phyloP scores from a whole-genome alignment of 1,140 invertebrate species.

The Hestina assimilis region DNA sequence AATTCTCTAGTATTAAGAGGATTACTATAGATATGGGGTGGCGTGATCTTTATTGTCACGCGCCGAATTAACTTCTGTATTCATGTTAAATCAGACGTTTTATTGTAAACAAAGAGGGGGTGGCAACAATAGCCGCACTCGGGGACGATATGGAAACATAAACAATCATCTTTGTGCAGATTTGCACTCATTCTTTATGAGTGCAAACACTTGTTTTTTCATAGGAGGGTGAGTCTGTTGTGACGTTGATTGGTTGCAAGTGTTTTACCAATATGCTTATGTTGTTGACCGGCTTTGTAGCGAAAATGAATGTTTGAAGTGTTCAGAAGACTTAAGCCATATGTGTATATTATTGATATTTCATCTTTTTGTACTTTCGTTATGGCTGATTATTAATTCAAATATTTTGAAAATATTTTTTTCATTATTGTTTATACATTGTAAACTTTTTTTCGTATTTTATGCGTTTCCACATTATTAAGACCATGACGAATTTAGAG shows the following conservation, averaged over 20 bases:
- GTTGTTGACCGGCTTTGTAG: slow-evolving; percentile 67
- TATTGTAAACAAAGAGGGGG: slow-evolving; percentile 56
- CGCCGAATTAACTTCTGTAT: slow-evolving; percentile 63
- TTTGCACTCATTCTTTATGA: slow-evolving; percentile 74
- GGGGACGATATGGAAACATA: slow-evolving; percentile 65
- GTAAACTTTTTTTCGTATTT: too few relatives aligned
- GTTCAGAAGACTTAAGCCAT: slow-evolving; percentile 31
- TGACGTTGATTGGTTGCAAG: slow-evolving; percentile 70
- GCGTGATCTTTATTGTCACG: slow-evolving; percentile 46
- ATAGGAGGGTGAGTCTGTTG: slow-evolving; percentile 59
- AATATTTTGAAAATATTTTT: too few relatives aligned
- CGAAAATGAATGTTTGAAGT: slow-evolving; percentile 65
- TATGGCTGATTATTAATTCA: too few relatives aligned
- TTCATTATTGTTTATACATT: too few relatives aligned
- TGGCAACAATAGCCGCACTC: slow-evolving; percentile 50
- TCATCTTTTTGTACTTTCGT: too few relatives aligned
- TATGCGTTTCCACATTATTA: too few relatives aligned
- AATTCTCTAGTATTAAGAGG: slow-evolving; percentile 51
- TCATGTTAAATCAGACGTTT: slow-evolving; percentile 69
- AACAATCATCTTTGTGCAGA: slow-evolving; percentile 73
- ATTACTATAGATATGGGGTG: slow-evolving; percentile 42
- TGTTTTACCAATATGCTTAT: slow-evolving; percentile 70
- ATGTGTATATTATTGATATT: slow-evolving; percentile 27
- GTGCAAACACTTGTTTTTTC: slow-evolving; percentile 70
- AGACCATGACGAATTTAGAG: too few relatives aligned